Base-by-base conservation (phyloP, 1,140 invertebrate genomes). In the Dinothrombium tinctorium region DNA sequence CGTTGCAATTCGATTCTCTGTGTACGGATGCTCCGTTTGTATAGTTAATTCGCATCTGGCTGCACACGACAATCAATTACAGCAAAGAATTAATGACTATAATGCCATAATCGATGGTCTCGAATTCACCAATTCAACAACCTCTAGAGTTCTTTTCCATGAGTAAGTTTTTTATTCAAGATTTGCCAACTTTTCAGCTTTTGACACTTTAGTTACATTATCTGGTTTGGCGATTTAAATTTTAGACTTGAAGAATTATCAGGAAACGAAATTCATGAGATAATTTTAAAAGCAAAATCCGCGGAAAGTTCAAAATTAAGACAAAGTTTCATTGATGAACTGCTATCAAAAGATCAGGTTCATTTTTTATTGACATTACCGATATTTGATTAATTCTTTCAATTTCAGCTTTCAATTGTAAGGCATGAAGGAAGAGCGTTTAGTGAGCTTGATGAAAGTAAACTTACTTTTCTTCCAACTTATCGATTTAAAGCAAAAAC, bases 151-250 rank as follows among this genome's bases (percentile, higher is more conserved):
- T 48, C 69, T 86, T 47, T 83, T 72, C 55, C 83, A 92, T 54
- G 84, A 90, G 75, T 84, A 61, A 68, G 70, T 33, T 9, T 20
- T 6, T 51, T 8, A 42, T 26, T 48, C 26, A 9, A 1, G 8
- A 7, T 28, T 43, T 42, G 45, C n/a, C 25, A 40, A 40, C 29
- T 33, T 37, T 28, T 42, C 23, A 33, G 20, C n/a, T 12, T 36
- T 36, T 21, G 8, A n/a, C 19, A n/a, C 8, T 21, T 21, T 4
- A 36, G 80, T 52, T 90, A 89, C 56, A 72, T 87, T 9, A 87
- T 94, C 57, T 92, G 83, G 82, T 70, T 90, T 48, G 87, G 87
- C 2, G 86, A 92, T 53, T 60, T 92, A 29, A 94, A 94, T 57
- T 94, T 92, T 56, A 72, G 87, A 1, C 62, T 90, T 7, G 55